Conservation (phyloP, 2,888 invertebrate species). For the Protophormia terraenovae region DNA sequence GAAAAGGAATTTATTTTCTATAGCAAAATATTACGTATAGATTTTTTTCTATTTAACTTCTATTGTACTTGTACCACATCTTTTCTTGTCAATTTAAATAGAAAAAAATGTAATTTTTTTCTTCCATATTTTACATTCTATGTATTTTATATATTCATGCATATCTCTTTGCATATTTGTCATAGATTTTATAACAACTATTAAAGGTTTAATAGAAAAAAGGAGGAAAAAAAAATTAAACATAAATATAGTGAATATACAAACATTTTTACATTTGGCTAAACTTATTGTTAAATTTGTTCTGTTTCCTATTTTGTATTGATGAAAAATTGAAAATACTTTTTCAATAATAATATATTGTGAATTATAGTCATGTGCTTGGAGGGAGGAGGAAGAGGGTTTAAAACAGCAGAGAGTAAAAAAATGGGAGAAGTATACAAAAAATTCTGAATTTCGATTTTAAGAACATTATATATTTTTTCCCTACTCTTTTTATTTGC, state of each 20-base stretch:
- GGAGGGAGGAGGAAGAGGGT: neutral
- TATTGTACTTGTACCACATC: conserved; percentile 12
- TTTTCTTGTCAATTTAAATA: neutral
- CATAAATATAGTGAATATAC: conserved; percentile 18
- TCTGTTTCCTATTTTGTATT: conserved; percentile 30
- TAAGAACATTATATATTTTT: neutral
- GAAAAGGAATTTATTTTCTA: neutral
- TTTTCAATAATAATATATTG: conserved; percentile 58
- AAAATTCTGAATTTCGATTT: neutral
- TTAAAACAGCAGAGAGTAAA: neutral
- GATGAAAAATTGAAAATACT: conserved; percentile 60
- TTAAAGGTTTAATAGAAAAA: conserved; percentile 40
- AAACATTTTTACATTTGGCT: neutral
- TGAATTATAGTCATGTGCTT: conserved; percentile 55
- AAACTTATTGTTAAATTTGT: neutral
- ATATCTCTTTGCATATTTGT: conserved; percentile 53
- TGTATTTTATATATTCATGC: conserved; percentile 9
- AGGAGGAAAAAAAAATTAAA: neutral
- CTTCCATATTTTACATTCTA: neutral
- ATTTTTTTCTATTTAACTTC: neutral
- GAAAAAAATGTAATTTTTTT: neutral
- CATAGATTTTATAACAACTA: conserved; percentile 54
- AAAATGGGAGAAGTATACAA: neutral
- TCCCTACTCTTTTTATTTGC: neutral
- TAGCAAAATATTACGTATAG: neutral